Conservation (phyloP, 2,888 invertebrate genomes). For the Deroplatys truncata region DNA sequence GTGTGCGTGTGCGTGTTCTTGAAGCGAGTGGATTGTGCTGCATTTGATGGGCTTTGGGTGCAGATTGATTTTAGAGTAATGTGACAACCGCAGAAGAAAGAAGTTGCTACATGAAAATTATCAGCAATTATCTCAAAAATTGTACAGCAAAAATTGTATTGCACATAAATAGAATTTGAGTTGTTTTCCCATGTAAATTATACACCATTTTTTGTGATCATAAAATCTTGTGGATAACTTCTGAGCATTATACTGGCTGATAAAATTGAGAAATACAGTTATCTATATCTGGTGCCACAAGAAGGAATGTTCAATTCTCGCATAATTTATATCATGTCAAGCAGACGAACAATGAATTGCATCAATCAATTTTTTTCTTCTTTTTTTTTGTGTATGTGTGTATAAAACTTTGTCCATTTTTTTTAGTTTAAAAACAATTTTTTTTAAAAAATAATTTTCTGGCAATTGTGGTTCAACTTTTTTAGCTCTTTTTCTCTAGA, state of each 20-base stretch:
- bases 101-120: constrained; percentile 11
- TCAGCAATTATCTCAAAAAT: neutral
- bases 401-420: constrained; percentile 17
- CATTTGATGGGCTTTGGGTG: neutral
- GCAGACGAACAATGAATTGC: neutral
- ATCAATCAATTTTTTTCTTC: neutral
- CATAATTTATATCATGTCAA: neutral
- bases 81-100: constrained; percentile 1
- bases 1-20: constrained; percentile 21
- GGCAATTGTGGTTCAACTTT: neutral
- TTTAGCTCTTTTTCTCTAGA: neutral
- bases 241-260: neutral
- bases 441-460: neutral
- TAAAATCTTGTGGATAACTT: neutral
- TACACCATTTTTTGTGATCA: neutral
- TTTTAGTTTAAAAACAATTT: neutral
- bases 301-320: neutral
- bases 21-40: constrained; percentile 19
- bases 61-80: constrained; percentile 1
- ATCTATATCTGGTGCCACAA: neutral
- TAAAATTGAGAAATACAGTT: neutral
- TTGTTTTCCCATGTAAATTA: constrained; percentile 3
- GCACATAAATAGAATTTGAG: neutral
- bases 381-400: constrained; percentile 6
- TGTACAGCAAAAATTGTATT: constrained; percentile 2